Conservation (phyloP, 2,113 vertebrate genomes). For the Meleagris gallopavo region DNA sequence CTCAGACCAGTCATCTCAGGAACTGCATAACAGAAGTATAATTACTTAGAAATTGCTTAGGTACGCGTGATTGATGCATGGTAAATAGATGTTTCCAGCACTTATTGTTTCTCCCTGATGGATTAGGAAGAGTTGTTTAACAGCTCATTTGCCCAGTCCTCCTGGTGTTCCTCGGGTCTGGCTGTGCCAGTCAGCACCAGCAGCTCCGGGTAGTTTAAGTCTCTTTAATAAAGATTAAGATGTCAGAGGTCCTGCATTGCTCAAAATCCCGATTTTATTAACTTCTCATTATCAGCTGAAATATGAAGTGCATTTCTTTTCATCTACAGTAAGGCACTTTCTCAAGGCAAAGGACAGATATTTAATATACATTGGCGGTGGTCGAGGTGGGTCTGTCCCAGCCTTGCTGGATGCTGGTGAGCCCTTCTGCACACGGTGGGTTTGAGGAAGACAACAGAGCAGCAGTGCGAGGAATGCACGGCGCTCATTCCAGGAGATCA, state of each 20-base stretch:
- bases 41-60: slow-evolving; percentile 86
- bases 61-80: slow-evolving; percentile 85
- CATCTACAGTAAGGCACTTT: slow-evolving; percentile 38
- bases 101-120: slow-evolving; percentile 84
- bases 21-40: slow-evolving; percentile 61
- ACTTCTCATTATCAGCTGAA: slow-evolving; percentile 85
- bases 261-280: slow-evolving; percentile 89
- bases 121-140: slow-evolving; percentile 89
- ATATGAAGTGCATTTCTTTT: slow-evolving; percentile 73
- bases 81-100: slow-evolving; percentile 83
- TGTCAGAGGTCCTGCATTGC: slow-evolving; percentile 89
- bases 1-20: slow-evolving; percentile 14
- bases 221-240: slow-evolving; percentile 99
- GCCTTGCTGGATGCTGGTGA: neutral
- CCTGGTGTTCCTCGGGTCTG: slow-evolving; percentile 69
- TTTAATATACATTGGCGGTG: neutral
- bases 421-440: neutral
- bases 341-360: slow-evolving; percentile 40
- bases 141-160: slow-evolving; percentile 87
- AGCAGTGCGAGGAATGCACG: neutral
- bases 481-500: neutral
- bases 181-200: slow-evolving; percentile 87
- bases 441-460: neutral
- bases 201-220: slow-evolving; percentile 88
- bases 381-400: neutral